phyloP scores from a whole-genome alignment of 2,113 vertebrate species.

The Eonycteris spelaea region DNA sequence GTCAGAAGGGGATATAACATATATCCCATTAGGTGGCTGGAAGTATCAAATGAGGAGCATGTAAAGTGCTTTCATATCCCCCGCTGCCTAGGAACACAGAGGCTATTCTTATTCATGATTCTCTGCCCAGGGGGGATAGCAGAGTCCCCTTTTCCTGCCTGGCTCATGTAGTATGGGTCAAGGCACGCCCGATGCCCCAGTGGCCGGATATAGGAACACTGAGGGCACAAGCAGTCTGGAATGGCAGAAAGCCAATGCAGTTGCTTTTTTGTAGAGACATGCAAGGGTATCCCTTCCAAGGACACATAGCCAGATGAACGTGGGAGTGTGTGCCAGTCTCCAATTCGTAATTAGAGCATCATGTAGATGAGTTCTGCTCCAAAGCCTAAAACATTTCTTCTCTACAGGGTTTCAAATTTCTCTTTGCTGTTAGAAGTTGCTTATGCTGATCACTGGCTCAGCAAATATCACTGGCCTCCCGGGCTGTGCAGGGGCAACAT shows the following conservation, averaged over 20 bases:
- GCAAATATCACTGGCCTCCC: neutral
- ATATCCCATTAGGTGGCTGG: neutral
- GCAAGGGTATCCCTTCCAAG: neutral
- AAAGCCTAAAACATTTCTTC: neutral
- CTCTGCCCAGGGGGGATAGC: neutral
- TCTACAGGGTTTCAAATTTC: neutral
- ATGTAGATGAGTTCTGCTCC: neutral
- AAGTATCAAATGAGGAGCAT: neutral
- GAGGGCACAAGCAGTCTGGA: neutral
- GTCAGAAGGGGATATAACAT: neutral
- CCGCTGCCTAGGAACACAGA: neutral
- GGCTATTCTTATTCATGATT: neutral
- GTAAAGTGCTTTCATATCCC: neutral
- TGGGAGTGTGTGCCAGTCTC: neutral
- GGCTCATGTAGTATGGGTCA: neutral
- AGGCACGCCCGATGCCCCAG: neutral
- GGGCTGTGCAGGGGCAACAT: neutral
- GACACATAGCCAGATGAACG: neutral
- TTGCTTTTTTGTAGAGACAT: neutral
- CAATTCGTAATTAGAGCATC: neutral
- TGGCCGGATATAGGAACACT: neutral
- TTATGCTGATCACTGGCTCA: neutral
- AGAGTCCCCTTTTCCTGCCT: neutral
- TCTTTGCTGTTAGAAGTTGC: neutral
- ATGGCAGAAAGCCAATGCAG: neutral